These are phyloP conservation scores for Amia ocellicauda DNA, from an alignment of 2,113 vertebrate species.

Conservation along the genomic window DNA sequence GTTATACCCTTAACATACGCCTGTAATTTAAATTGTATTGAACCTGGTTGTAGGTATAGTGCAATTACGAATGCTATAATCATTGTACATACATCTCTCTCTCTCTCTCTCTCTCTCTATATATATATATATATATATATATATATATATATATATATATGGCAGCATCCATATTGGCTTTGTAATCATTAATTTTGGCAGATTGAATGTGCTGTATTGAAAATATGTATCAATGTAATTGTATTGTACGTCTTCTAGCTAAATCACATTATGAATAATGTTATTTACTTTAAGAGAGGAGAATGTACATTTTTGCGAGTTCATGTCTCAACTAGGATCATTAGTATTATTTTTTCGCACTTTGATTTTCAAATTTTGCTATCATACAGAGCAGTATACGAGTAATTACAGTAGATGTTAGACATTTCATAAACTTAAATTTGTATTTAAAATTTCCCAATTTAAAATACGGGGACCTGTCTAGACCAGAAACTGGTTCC, in stretches of 20 bases:
- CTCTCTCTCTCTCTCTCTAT: constrained; percentile 34
- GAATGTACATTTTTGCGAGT: constrained; percentile 80
- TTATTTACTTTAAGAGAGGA: constrained; percentile 83
- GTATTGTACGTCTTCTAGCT: constrained; percentile 88
- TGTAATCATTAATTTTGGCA: constrained; percentile 89
- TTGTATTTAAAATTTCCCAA: constrained; percentile 31
- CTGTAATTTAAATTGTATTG: constrained; percentile 78
- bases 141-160: constrained; percentile 58
- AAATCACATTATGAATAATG: constrained; percentile 85
- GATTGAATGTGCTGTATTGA: constrained; percentile 93
- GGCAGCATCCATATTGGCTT: constrained; percentile 85
- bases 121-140: constrained; percentile 47
- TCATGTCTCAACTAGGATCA: constrained; percentile 72
- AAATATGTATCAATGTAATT: constrained; percentile 94
- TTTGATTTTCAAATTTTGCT: constrained; percentile 67
- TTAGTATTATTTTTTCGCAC: constrained; percentile 67
- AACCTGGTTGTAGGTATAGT: constrained; percentile 81
- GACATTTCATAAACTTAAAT: constrained; percentile 39
- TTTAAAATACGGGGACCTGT: constrained; percentile 37
- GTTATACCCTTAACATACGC: constrained; percentile 62
- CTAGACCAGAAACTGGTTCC: constrained; percentile 32
- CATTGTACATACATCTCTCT: constrained; percentile 84
- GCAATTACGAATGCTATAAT: constrained; percentile 90
- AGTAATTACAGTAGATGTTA: constrained; percentile 25
- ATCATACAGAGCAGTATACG: constrained; percentile 65